These are phyloP conservation scores for Lithobates sylvaticus DNA, from an alignment of 2,797 vertebrate genomes.

Conservation along the genomic window DNA sequence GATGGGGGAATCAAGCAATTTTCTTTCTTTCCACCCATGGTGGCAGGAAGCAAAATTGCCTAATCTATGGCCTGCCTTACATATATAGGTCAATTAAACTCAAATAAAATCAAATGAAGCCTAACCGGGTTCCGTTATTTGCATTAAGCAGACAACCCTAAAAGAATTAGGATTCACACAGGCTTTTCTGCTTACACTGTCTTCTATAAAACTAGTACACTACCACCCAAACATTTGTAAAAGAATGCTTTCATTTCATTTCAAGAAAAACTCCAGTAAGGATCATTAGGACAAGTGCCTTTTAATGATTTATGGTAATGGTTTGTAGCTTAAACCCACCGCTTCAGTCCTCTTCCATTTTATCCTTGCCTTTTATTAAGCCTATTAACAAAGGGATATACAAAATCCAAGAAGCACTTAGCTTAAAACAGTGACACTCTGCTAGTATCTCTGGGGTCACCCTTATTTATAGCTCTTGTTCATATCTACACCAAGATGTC, in stretches of 20 bases:
- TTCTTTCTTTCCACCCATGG: no score
- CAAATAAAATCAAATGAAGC: no score
- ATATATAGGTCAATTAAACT: no score
- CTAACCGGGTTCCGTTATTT: no score
- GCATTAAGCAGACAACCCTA: no score
- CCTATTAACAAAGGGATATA: slow-evolving; percentile 57
- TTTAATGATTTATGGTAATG: slow-evolving; percentile 58
- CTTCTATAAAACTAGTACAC: no score
- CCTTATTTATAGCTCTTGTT: slow-evolving; percentile 44
- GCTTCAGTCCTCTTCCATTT: slow-evolving; percentile 28
- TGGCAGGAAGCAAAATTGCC: no score
- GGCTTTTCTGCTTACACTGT: no score
- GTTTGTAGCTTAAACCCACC: slow-evolving; percentile 17
- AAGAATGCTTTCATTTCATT: not conserved
- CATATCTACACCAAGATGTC: slow-evolving; percentile 54
- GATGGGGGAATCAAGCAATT: no score
- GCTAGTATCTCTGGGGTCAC: slow-evolving; percentile 35
- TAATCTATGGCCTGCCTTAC: no score
- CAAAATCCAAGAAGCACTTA: slow-evolving; percentile 57
- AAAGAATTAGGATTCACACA: no score
- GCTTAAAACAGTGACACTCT: slow-evolving; percentile 37
- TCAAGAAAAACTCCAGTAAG: slow-evolving; percentile 15
- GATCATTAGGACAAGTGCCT: slow-evolving; percentile 20
- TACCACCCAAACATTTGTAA: not conserved
- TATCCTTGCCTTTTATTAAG: slow-evolving; percentile 35